Percentiles rank a stretch among this genome's conserved stretches.
These are phyloP conservation scores for Craseonycteris thonglongyai DNA, from an alignment of 2,113 vertebrate genomes.

Conservation along the genomic window DNA sequence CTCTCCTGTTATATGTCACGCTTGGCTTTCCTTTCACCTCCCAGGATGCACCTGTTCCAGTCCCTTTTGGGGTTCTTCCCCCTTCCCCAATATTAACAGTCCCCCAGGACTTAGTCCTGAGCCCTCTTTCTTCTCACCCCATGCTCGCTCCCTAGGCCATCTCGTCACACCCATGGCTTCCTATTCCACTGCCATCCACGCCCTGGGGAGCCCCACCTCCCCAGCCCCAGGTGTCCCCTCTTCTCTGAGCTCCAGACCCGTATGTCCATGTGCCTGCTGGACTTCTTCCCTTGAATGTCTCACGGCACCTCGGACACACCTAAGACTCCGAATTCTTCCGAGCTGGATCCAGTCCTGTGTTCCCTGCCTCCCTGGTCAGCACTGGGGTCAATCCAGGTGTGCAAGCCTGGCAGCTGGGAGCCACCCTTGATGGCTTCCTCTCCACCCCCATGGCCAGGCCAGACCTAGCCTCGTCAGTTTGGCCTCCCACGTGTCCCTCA, in stretches of 20 bases:
- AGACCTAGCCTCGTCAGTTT: neutral
- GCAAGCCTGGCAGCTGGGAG: neutral
- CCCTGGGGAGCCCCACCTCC: neutral
- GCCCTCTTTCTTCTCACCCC: neutral
- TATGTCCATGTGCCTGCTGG: neutral
- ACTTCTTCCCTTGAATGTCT: neutral
- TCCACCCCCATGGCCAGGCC: neutral
- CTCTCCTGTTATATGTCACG: neutral
- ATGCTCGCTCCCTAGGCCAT: neutral
- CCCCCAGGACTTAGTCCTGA: neutral
- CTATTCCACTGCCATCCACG: neutral
- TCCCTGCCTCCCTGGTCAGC: neutral
- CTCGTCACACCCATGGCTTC: neutral
- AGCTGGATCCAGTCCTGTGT: neutral
- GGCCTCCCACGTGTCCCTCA: neutral
- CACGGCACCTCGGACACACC: neutral
- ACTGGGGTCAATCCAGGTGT: neutral
- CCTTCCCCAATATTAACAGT: neutral
- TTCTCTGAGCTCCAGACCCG: neutral
- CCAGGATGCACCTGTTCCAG: neutral
- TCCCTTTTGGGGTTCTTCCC: neutral
- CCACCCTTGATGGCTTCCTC: neutral
- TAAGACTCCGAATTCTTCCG: neutral
- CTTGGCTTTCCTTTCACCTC: neutral
- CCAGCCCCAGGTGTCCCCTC: neutral